Percentiles rank a stretch among this genome's conserved stretches.
Conservation (phyloP, 2,113 vertebrate species). For the Rhinolophus sinicus region DNA sequence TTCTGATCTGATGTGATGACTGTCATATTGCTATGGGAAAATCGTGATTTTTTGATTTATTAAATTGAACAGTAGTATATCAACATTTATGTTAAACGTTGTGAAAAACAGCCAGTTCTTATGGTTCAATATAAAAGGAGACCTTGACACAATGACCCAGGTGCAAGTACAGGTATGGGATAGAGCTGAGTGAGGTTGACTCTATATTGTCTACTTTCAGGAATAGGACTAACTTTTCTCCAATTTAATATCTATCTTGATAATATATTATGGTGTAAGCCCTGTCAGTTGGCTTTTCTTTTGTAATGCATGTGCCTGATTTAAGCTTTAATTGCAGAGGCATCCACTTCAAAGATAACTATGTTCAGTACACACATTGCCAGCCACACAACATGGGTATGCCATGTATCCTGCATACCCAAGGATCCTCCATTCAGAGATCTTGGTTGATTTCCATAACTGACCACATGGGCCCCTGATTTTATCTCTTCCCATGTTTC, state of each 20-base stretch:
- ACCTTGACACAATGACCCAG: background rate
- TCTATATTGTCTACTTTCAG: background rate
- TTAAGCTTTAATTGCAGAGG: background rate
- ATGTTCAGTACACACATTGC: background rate
- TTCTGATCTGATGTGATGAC: background rate
- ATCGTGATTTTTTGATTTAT: background rate
- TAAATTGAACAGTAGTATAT: background rate
- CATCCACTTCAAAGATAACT: background rate
- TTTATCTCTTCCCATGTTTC: background rate
- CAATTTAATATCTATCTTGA: background rate
- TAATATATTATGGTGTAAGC: background rate
- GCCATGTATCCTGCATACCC: accelerated
- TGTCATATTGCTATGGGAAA: background rate
- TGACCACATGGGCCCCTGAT: background rate
- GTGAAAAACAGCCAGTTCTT: background rate
- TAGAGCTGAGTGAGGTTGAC: accelerated
- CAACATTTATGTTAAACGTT: background rate
- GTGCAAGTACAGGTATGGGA: background rate
- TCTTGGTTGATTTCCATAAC: background rate
- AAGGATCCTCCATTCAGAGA: background rate
- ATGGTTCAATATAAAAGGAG: background rate
- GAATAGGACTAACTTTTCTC: background rate
- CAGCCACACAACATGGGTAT: too few relatives aligned
- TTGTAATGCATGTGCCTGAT: background rate
- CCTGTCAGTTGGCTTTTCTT: background rate